Conservation (phyloP, 2,113 vertebrate species). For the Rhinopomastus cyanomelas region DNA sequence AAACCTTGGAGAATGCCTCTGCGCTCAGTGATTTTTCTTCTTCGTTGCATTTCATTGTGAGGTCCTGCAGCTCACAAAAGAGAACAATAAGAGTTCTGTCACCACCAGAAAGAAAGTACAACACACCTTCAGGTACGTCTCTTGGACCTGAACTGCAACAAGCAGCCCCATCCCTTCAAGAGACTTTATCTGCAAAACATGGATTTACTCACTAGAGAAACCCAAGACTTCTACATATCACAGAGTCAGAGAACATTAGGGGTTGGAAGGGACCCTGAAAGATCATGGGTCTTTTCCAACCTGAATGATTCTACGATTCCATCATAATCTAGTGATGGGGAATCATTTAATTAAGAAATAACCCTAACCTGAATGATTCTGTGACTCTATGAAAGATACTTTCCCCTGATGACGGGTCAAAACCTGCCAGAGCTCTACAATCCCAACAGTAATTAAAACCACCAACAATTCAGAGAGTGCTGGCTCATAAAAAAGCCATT, state of each 20-base stretch:
- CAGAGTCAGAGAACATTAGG: no score
- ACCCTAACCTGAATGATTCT: no score
- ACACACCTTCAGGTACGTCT: background rate
- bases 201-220: background rate
- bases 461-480: background rate
- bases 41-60: conserved; percentile 95
- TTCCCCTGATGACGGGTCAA: background rate
- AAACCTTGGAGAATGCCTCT: conserved; percentile 93
- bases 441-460: background rate
- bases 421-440: background rate
- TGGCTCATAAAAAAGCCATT: background rate
- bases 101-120: background rate
- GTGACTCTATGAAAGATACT: background rate
- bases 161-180: background rate
- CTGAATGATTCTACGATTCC: no score
- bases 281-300: no score
- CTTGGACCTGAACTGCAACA: background rate
- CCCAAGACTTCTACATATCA: background rate
- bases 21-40: conserved; percentile 91
- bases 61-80: conserved; percentile 81
- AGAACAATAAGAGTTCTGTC: background rate
- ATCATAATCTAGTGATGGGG: no score
- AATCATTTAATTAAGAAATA: no score
- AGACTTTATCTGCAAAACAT: background rate
- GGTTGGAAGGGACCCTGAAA: no score